Percentiles rank a stretch among this genome's conserved stretches.
Evolutionary conservation across 2,797 vertebrate genomes (phyloP).

Genomic region (Enteromius argenteus): DNA sequence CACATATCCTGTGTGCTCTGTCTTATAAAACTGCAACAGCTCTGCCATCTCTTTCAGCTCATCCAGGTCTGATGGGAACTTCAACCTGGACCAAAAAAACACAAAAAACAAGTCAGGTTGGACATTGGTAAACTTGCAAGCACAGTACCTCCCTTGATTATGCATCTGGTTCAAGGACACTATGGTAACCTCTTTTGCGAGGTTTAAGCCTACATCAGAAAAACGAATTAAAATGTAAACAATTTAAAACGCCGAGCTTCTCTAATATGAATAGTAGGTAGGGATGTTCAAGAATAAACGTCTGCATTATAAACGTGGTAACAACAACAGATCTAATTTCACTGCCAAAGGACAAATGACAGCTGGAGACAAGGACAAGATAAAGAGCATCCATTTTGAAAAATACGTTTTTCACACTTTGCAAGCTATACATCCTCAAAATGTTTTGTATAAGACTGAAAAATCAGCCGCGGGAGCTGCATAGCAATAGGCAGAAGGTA

Average conservation of each 20-base stretch:
- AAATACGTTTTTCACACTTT: not conserved
- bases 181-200: not conserved
- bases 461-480: not conserved
- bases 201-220: not conserved
- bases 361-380: slow-evolving; percentile 17
- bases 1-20: slow-evolving; percentile 87
- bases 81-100: slow-evolving; percentile 78
- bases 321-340: slow-evolving; percentile 9
- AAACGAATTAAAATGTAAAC: not conserved
- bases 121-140: not conserved
- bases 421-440: not conserved
- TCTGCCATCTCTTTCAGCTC: slow-evolving; percentile 89
- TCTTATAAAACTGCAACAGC: slow-evolving; percentile 88
- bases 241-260: not conserved
- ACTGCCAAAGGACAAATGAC: slow-evolving; percentile 4
- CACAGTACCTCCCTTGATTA: not conserved
- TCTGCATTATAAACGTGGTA: not conserved
- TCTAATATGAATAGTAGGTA: not conserved
- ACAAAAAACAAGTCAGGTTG: not conserved
- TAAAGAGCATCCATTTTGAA: not conserved
- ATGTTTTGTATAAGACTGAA: not conserved
- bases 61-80: slow-evolving; percentile 92
- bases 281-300: not conserved
- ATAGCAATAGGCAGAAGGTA: not conserved
- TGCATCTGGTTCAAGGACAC: not conserved